Evolutionary conservation across 2,113 vertebrate genomes (phyloP).

Genomic region (Passer domesticus): DNA sequence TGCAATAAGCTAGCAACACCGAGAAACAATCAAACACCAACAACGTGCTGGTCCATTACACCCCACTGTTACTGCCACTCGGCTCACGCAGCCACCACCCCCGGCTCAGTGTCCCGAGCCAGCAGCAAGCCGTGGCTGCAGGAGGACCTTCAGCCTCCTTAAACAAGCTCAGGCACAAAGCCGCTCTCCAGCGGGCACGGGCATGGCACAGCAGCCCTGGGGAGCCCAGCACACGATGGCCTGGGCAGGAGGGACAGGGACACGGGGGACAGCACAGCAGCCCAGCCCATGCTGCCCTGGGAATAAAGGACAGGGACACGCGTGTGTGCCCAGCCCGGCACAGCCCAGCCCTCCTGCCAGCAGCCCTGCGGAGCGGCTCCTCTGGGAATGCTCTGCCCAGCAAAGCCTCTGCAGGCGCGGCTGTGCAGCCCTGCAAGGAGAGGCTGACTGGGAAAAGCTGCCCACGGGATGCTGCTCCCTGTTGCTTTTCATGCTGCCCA

Average conservation of each 20-base stretch:
- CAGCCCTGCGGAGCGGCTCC: background rate
- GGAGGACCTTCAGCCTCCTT: background rate
- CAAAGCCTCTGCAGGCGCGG: rapidly evolving
- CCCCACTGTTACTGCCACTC: background rate
- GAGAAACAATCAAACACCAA: background rate
- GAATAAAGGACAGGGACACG: background rate
- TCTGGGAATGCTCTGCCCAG: background rate
- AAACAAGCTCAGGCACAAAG: background rate
- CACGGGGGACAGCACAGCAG: background rate
- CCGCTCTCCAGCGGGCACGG: background rate
- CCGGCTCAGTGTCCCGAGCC: background rate
- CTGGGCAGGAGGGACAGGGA: background rate
- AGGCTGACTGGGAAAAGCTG: too few relatives aligned
- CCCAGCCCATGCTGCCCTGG: background rate
- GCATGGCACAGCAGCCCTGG: background rate
- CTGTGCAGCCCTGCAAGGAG: too few relatives aligned
- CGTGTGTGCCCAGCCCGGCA: background rate
- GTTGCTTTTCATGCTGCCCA: too few relatives aligned
- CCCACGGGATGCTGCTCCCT: too few relatives aligned
- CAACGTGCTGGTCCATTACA: background rate
- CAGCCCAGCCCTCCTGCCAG: background rate
- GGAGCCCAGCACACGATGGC: background rate
- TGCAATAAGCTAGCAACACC: too few relatives aligned
- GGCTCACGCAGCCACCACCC: background rate
- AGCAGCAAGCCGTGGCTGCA: background rate